Base-by-base conservation (phyloP, 2,888 invertebrate species). In the Zygaena filipendulae region DNA sequence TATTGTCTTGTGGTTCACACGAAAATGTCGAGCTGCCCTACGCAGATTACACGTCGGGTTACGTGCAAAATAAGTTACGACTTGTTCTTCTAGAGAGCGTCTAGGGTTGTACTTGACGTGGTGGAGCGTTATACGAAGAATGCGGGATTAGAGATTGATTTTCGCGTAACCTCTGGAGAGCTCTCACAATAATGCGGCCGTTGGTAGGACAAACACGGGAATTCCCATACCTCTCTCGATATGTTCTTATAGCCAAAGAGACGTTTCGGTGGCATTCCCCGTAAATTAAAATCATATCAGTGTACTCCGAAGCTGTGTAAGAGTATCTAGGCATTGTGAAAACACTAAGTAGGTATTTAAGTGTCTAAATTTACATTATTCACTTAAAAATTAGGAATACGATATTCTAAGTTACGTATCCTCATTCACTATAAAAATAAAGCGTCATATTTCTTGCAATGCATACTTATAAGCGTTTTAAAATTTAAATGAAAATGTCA, bases 231-330 rank as follows among this genome's bases (percentile, higher is more conserved):
- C 31, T 21, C 11, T 31, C 27, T 13, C 21, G 23, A 10, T 31
- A 31, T 9, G 13, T 27, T 23, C 27, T 18, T n/a, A 31, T 9
- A 13, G 31, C 27, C 24, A 23, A 13, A 13, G 27, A 19, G 3
- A 27, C 27, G 11, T 31, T 31, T 27, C 12, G 7, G 7, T 19
- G 20, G n/a, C 13, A 26, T 16, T 30, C 26, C 4, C 30, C 30
- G 19, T 23, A 26, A 26, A 26, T 26, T 8, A 30, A 26, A 13
- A 27, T 20, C 30, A 30, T 30, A 13, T 30, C 22, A 10, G 23
- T 13, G 23, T 31, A 31, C 6, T 31, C 30, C 4, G 23, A 13
- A 16, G 26, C 30, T 11, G 21, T 29, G 8, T 25, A 29, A 14
- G 14, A 23, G 13, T 8, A 13, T 10, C 25, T 6, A 10, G 25